Evolutionary conservation across 2,888 invertebrate species (phyloP), one percentile per base, ranked within the genome.

Genomic region (Sarcophaga subvicina): DNA sequence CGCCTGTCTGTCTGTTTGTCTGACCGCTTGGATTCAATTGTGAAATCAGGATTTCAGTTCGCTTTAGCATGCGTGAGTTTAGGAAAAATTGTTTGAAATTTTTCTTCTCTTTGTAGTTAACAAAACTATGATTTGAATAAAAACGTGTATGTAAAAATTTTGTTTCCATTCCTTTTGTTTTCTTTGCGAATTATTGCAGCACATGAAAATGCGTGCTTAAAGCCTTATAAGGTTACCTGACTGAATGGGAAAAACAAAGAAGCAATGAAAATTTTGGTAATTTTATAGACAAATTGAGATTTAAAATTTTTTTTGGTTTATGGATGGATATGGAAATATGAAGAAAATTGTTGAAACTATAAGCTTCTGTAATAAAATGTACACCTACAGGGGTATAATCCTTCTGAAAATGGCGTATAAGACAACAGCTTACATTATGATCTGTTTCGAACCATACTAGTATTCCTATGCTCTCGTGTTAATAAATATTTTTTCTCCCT

Each of bases 111-210:
- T 37, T 37, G 37, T 37, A 27, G 22, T 54, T 11, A 54, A 59
- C 4, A 63, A 70, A 79, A 77, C 67, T 86, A 83, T 86, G 83
- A 86, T 86, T 86, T 86, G 86, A 86, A 86, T 86, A 86, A 86
- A 86, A 86, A 86, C 86, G 83, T 86, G 83, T 86, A 66, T 83
- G 76, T 77, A 45, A 59, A 63, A 70, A 11, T 59, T 20, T 8
- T 17, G 14, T 66, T 37, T 71, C 62, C 67, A 3, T 69, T 20
- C 47, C 22, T 27, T 27, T 10, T 2, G 12, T 72, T 80, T 69
- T 75, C 72, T 17, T 77, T 64, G 49, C 66, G n/a, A 20, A 64
- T 49, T 82, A 54, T 69, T 59, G 11, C 54, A 11, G 20, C 25
- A 47, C 25, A 47, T 27, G 25, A 45, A 37, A 78, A 81, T 86